Base-by-base conservation (phyloP, 1,140 invertebrate species). In the Proales similis region DNA sequence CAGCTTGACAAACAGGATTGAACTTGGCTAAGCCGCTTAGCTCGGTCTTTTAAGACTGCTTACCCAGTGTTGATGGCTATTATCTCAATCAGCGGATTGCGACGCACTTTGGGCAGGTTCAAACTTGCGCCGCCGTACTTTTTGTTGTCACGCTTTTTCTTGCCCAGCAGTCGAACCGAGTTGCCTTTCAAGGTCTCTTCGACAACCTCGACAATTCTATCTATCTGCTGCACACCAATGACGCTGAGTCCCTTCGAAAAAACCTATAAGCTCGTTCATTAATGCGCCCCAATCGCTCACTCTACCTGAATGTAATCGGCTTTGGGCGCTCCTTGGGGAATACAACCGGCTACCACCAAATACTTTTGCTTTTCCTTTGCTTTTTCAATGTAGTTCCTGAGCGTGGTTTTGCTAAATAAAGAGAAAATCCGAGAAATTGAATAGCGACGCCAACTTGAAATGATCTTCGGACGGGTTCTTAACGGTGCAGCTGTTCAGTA, bases 11-110 rank as follows among this genome's bases (percentile, higher is more conserved):
- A n/a, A n/a, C n/a, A n/a, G n/a, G n/a, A n/a, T n/a, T n/a, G n/a
- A n/a, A n/a, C n/a, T n/a, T n/a, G n/a, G n/a, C n/a, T n/a, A n/a
- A n/a, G n/a, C n/a, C n/a, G n/a, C n/a, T n/a, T n/a, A n/a, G n/a
- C n/a, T n/a, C n/a, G n/a, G n/a, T n/a, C n/a, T n/a, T n/a, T n/a
- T n/a, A n/a, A n/a, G n/a, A n/a, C n/a, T n/a, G n/a, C n/a, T n/a
- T n/a, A n/a, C n/a, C n/a, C 94, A 2, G 90, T 95, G 73, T 91
- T 97, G 12, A 98, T 94, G 0, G 94, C 83, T 65, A 98, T 93
- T 48, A 98, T 97, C 80, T 98, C 94, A 65, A 98, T 87, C 0
- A 96, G 77, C 3, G 90, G 88, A 79, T 98, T 98, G 70, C 87
- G 85, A 48, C 94, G 78, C 6, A 97, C 86, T 80, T 98, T 98